These are phyloP conservation scores for Macropus fuliginosus DNA, from an alignment of 2,797 vertebrate genomes.

Conservation along the genomic window DNA sequence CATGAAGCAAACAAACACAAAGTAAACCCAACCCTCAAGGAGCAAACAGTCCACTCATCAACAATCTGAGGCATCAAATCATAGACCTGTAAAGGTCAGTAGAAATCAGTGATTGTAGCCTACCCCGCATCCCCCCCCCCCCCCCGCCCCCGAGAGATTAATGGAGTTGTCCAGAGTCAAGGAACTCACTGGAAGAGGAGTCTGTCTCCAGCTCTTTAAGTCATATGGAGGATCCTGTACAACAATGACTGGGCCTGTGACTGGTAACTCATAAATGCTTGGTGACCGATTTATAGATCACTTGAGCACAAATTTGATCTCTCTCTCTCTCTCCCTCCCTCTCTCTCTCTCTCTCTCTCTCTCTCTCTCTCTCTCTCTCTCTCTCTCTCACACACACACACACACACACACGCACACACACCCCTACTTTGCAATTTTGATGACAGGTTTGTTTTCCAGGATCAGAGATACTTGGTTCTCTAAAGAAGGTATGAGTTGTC, in stretches of 20 bases:
- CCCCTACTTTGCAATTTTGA: background rate
- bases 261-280: background rate
- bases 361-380: no score
- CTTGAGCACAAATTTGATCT: background rate
- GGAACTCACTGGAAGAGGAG: background rate
- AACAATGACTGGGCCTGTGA: background rate
- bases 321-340: no score
- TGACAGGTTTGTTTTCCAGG: background rate
- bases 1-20: background rate
- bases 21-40: background rate
- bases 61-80: background rate
- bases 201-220: background rate
- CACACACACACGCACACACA: no score
- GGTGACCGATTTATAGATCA: background rate
- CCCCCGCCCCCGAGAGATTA: background rate
- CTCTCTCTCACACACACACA: no score
- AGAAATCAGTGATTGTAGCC: background rate
- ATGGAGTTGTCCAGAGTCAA: background rate
- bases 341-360: no score
- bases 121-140: no score
- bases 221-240: no score
- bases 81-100: background rate
- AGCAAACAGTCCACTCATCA: background rate
- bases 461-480: background rate
- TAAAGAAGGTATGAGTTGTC: background rate